Evolutionary conservation across 2,797 vertebrate species (phyloP), one percentile per base, ranked within the genome.

Genomic region (Sitta carolinensis): DNA sequence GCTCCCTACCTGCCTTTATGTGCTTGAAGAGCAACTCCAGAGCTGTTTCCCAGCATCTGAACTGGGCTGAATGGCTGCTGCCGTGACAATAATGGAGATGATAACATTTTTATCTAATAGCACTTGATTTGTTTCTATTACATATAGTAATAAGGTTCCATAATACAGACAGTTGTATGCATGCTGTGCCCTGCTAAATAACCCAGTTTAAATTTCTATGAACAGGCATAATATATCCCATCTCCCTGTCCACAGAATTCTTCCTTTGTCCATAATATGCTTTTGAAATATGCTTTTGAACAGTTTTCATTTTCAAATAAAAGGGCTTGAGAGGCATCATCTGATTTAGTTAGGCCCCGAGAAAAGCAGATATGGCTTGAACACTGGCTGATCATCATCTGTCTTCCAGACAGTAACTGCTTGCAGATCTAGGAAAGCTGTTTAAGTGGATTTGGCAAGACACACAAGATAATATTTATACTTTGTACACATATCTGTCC

Each of bases 291-390:
- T 42, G 42, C 27, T 89, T 92, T 93, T 78, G 83, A 94, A 77
- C 25, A 90, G 59, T 48, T 92, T 96, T 95, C 90, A 95, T 91
- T 94, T 95, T 67, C 83, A 95, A 96, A 92, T 94, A 55, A 83
- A 93, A 96, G 62, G 72, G 29, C 47, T 86, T 91, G 54, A 84
- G 85, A 94, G 43, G 68, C 64, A 90, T 70, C 59, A 79, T 87
- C 70, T 96, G 72, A 70, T 92, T 94, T 95, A 93, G 89, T 95
- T 92, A 93, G 43, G 73, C 83, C 83, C 59, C 57, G 32, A 87
- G 68, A 94, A 96, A 89, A 50, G 89, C 70, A 95, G 67, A 89
- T 78, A 90, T 15, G 52, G 62, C 61, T 93, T 6, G 19, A 95
- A 78, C 76, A 82, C 67, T 72, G 81, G 63, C 58, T 89, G 76